Evolutionary conservation across 2,113 vertebrate species (phyloP).

Genomic region (Salvelinus sp.): DNA sequence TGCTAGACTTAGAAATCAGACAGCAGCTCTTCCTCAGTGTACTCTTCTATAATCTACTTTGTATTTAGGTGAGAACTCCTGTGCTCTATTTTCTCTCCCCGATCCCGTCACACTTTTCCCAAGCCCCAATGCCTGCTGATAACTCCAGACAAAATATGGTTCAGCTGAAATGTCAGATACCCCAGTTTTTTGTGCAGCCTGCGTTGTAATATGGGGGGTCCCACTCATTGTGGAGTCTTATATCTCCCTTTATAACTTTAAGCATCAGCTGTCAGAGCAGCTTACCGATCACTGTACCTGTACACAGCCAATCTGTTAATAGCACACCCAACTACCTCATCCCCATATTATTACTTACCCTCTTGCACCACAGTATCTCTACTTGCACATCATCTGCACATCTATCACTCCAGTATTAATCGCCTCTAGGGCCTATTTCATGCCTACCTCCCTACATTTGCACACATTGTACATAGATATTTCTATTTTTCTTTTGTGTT

Average conservation of each 20-base stretch:
- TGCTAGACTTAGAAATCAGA: conserved; percentile 43
- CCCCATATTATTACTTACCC: too few relatives aligned
- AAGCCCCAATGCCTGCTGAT: conserved; percentile 34
- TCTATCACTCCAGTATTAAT: too few relatives aligned
- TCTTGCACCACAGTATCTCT: too few relatives aligned
- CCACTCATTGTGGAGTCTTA: too few relatives aligned
- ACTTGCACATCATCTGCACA: too few relatives aligned
- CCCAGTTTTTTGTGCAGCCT: conserved; percentile 50
- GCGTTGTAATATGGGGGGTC: conserved; percentile 35
- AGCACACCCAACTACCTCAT: too few relatives aligned
- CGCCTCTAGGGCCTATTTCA: too few relatives aligned
- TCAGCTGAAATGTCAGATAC: conserved; percentile 49
- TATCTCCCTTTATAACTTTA: too few relatives aligned
- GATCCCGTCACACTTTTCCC: conserved; percentile 30
- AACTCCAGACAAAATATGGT: conserved; percentile 57
- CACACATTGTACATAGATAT: too few relatives aligned
- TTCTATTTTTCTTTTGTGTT: too few relatives aligned
- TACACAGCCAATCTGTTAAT: too few relatives aligned
- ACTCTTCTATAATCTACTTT: conserved; percentile 52
- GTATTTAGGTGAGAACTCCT: conserved; percentile 51
- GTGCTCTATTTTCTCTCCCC: conserved; percentile 13
- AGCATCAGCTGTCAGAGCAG: neutral
- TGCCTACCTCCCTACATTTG: too few relatives aligned
- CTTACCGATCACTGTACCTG: conserved; percentile 2
- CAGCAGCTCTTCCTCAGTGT: conserved; percentile 35